Percentiles rank a stretch among this genome's conserved stretches.
phyloP scores from a whole-genome alignment of 2,888 invertebrate species.

The Pecten maximus region DNA sequence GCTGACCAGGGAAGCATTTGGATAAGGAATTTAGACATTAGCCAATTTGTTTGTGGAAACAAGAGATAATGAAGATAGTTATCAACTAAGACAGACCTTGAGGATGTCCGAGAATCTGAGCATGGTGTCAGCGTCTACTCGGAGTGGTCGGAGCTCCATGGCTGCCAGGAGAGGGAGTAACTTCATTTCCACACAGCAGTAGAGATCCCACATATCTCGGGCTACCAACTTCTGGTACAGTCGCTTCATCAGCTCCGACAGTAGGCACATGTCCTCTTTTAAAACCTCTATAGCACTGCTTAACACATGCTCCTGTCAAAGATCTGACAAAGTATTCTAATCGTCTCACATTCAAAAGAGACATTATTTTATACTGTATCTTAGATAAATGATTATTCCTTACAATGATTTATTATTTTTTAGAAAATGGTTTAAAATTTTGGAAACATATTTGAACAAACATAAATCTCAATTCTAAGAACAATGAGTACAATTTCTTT shows the following conservation, averaged over 20 bases:
- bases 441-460: no score
- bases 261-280: constrained; percentile 54
- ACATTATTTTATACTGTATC: no score
- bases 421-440: no score
- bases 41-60: not conserved
- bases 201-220: constrained; percentile 71
- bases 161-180: constrained; percentile 73
- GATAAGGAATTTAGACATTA: no score
- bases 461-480: no score
- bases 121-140: constrained; percentile 69
- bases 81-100: constrained; percentile 63
- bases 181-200: constrained; percentile 70
- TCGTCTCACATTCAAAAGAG: not conserved
- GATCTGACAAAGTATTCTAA: not conserved
- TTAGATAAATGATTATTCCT: no score
- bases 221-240: constrained; percentile 61
- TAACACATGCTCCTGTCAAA: not conserved
- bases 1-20: not conserved
- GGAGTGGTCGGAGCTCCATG: constrained; percentile 73
- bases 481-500: no score
- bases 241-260: constrained; percentile 56
- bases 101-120: constrained; percentile 70
- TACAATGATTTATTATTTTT: no score
- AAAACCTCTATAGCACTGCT: constrained; percentile 43
- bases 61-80: not conserved